Evolutionary conservation across 2,113 vertebrate species (phyloP).

Genomic region (Symphodus melops): DNA sequence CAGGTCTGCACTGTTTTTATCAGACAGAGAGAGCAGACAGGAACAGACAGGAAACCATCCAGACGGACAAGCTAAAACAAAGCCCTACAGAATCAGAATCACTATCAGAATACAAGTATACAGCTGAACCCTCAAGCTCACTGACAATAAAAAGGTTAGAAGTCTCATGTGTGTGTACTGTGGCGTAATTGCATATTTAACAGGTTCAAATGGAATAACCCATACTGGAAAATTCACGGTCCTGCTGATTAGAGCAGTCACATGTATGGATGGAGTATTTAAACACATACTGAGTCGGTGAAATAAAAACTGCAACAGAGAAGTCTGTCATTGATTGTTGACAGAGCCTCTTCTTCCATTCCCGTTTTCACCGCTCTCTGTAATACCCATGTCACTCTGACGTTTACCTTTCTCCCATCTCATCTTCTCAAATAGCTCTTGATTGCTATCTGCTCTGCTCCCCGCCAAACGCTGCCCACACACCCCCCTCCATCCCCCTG

Average conservation of each 20-base stretch:
- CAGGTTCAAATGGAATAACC: no score
- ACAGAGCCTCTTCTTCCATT: slow-evolving; percentile 17
- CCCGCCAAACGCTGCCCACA: slow-evolving; percentile 9
- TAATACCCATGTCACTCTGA: slow-evolving; percentile 16
- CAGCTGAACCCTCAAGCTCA: slow-evolving; percentile 5
- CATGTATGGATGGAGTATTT: slow-evolving; percentile 17
- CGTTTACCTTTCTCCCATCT: slow-evolving; percentile 48
- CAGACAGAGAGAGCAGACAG: background rate
- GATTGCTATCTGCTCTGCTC: slow-evolving; percentile 44
- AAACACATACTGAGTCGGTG: slow-evolving; percentile 8
- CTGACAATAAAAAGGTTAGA: background rate
- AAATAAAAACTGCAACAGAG: slow-evolving; percentile 11
- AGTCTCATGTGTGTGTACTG: background rate
- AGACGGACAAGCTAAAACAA: background rate
- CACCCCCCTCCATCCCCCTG: background rate
- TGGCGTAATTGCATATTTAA: no score
- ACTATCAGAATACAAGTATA: no score
- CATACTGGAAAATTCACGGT: no score
- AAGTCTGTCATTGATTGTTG: slow-evolving; percentile 32
- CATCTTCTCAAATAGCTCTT: slow-evolving; percentile 56
- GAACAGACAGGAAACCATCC: background rate
- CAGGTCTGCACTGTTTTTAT: slow-evolving; percentile 6
- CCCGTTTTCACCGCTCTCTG: slow-evolving; percentile 6
- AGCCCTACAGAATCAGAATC: no score
- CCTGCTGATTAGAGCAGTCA: slow-evolving; percentile 7